These are phyloP conservation scores for Aphodius granarius DNA, from an alignment of 2,888 invertebrate species.

Conservation along the genomic window DNA sequence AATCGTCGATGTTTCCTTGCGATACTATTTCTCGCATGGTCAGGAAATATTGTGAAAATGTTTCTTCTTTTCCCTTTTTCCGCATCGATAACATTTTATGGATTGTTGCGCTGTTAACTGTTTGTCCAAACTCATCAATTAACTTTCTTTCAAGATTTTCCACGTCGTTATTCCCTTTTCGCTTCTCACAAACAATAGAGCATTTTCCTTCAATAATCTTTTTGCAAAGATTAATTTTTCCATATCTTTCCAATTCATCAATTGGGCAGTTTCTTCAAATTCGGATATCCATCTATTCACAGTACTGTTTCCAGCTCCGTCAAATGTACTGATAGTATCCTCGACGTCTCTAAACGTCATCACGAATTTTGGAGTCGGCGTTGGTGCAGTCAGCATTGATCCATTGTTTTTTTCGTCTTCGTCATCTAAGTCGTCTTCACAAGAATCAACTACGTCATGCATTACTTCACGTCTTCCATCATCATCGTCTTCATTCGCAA, in stretches of 20 bases:
- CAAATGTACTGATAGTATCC: slow-evolving; percentile 34
- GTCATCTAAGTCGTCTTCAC: not conserved
- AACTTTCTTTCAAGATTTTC: slow-evolving; percentile 33
- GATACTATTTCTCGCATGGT: slow-evolving; percentile 47
- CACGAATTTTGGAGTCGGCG: slow-evolving; percentile 5
- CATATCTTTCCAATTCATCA: slow-evolving; percentile 38
- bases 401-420: slow-evolving; percentile 7
- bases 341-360: slow-evolving; percentile 38
- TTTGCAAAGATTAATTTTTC: slow-evolving; percentile 41
- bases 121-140: slow-evolving; percentile 35
- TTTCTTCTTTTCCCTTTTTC: slow-evolving; percentile 44
- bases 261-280: slow-evolving; percentile 37
- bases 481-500: slow-evolving; percentile 1
- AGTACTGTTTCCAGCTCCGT: slow-evolving; percentile 35
- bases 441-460: not conserved
- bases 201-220: slow-evolving; percentile 37
- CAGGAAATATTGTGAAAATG: slow-evolving; percentile 46
- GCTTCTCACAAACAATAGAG: slow-evolving; percentile 37
- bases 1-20: slow-evolving; percentile 43
- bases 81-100: slow-evolving; percentile 34
- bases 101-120: slow-evolving; percentile 31
- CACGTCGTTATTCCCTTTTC: slow-evolving; percentile 36
- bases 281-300: slow-evolving; percentile 37
- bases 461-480: not conserved
- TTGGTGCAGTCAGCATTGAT: not conserved